Conservation (phyloP, 1,140 invertebrate genomes). For the Drosophila takahashii region DNA sequence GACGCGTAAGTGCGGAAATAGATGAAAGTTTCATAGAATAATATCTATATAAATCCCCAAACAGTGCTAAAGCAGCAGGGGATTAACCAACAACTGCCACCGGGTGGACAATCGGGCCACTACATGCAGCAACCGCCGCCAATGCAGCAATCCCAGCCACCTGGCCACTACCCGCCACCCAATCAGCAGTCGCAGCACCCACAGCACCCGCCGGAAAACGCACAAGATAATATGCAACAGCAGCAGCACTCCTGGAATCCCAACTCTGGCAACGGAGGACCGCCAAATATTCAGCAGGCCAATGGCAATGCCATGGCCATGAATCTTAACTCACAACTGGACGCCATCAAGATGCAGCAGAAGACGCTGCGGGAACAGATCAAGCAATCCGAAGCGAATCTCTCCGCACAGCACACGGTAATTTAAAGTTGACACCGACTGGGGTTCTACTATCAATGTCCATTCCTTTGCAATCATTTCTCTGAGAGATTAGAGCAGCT, state of each 20-base stretch:
- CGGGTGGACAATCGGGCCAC: conserved; percentile 21
- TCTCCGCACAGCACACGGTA: conserved; percentile 96
- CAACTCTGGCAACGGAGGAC: conserved; percentile 21
- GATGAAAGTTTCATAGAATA: not conserved
- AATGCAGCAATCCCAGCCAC: conserved; percentile 62
- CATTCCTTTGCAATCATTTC: conserved; percentile 32
- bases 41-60: not conserved
- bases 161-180: conserved; percentile 54
- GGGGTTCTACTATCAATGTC: conserved; percentile 24
- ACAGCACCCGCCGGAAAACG: conserved; percentile 28
- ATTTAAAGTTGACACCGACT: conserved; percentile 47
- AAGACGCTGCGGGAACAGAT: conserved; percentile 95
- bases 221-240: conserved; percentile 57
- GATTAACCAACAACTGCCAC: conserved; percentile 37
- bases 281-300: conserved; percentile 35
- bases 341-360: conserved; percentile 89
- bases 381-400: conserved; percentile 96
- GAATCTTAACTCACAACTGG: conserved; percentile 84
- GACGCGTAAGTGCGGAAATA: conserved; percentile 57
- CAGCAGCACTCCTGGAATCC: conserved; percentile 55
- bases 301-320: conserved; percentile 72
- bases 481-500: conserved; percentile 32
- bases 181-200: conserved; percentile 43
- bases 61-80: conserved; percentile 85
- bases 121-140: conserved; percentile 69